Evolutionary conservation across 2,797 vertebrate genomes (phyloP).

Genomic region (Gephyroberyx darwinii): DNA sequence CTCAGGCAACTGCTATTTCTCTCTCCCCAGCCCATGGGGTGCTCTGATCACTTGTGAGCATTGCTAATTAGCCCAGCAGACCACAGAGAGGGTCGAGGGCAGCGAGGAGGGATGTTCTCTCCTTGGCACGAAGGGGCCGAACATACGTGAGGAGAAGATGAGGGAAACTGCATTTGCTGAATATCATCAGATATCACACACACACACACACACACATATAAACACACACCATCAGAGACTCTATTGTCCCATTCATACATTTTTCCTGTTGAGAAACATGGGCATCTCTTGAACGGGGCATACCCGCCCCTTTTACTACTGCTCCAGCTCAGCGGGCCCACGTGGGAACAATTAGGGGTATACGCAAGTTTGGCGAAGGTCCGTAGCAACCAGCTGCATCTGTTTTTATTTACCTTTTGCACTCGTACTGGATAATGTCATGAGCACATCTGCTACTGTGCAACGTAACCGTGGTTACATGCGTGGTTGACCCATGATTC

Average conservation of each 20-base stretch:
- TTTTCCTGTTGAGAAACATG: conserved; percentile 67
- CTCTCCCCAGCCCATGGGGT: not conserved
- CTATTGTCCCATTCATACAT: conserved; percentile 82
- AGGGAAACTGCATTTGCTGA: conserved; percentile 1
- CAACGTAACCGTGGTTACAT: conserved; percentile 84
- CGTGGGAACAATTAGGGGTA: conserved; percentile 84
- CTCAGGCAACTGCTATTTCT: not conserved
- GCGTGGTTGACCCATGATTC: conserved; percentile 86
- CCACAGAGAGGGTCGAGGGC: conserved; percentile 2
- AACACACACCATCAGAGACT: conserved; percentile 56
- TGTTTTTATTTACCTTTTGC: conserved; percentile 87
- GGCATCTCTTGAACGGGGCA: conserved; percentile 73
- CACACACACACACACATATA: conserved; percentile 61
- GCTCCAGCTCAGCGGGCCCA: conserved; percentile 75
- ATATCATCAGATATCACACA: conserved; percentile 8
- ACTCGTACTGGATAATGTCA: conserved; percentile 80
- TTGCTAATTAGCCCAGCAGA: not conserved
- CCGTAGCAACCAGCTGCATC: conserved; percentile 85
- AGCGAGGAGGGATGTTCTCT: not conserved
- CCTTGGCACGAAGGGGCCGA: not conserved
- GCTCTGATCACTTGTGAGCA: not conserved
- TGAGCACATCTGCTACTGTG: conserved; percentile 88
- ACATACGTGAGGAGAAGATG: not conserved
- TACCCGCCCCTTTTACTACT: conserved; percentile 69
- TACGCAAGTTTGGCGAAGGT: conserved; percentile 80